Evolutionary conservation across 2,797 vertebrate genomes (phyloP).

Genomic region (Ptychobarbus kaznakovi): DNA sequence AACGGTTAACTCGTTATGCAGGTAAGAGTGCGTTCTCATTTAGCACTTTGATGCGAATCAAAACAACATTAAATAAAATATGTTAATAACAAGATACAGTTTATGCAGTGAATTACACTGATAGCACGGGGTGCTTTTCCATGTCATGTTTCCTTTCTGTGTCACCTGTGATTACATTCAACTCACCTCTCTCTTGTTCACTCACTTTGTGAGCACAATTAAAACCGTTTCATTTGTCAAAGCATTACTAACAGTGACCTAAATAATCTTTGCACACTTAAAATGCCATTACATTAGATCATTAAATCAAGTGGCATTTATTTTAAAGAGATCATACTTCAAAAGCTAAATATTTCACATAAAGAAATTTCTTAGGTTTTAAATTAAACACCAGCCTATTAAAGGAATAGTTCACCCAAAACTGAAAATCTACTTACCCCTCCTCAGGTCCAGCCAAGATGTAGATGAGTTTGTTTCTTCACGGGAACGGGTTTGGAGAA

Average conservation of each 20-base stretch:
- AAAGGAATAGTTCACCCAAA: neutral
- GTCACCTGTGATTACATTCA: neutral
- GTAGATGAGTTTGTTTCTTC: neutral
- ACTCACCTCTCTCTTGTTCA: neutral
- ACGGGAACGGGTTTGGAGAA: neutral
- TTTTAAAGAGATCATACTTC: neutral
- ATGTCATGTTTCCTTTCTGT: neutral
- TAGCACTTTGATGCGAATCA: neutral
- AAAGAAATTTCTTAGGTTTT: neutral
- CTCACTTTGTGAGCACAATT: neutral
- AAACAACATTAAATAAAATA: slow-evolving; percentile 6
- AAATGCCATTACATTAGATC: neutral
- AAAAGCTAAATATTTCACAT: neutral
- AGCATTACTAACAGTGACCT: neutral
- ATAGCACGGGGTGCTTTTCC: neutral
- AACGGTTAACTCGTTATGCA: slow-evolving; percentile 20
- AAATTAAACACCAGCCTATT: neutral
- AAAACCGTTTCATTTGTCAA: neutral
- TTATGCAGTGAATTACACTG: slow-evolving; percentile 23
- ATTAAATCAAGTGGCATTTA: neutral
- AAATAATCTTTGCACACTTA: neutral
- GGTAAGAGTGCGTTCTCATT: slow-evolving; percentile 22
- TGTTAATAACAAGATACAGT: neutral
- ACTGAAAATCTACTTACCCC: neutral
- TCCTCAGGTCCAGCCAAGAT: neutral